A percentile compares a stretch with the other conserved stretches of the same genome.
These are phyloP conservation scores for Girardinichthys multiradiatus DNA, from an alignment of 2,113 vertebrate genomes.

Conservation along the genomic window DNA sequence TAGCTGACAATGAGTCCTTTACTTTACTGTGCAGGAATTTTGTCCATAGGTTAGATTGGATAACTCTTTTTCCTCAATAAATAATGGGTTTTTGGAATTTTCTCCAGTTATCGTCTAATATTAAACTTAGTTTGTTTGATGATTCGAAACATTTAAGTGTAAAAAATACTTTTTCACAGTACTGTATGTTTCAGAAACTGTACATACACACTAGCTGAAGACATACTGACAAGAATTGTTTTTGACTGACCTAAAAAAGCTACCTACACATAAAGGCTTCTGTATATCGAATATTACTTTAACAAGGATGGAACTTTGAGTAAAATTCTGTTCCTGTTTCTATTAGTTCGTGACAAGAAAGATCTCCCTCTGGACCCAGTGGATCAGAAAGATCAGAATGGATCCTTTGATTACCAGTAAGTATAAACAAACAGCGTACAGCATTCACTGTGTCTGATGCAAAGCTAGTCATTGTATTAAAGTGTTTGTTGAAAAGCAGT, in stretches of 20 bases:
- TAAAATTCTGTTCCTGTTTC: not conserved
- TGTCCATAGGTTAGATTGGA: too few species aligned
- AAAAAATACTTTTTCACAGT: not conserved
- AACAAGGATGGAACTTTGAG: not conserved
- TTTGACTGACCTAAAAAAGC: not conserved
- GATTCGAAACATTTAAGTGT: not conserved
- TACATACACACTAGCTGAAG: too few species aligned
- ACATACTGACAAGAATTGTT: not conserved
- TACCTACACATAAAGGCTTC: not conserved
- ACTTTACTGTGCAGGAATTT: too few species aligned
- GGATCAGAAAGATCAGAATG: constrained; percentile 94
- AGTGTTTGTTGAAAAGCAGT: too few species aligned
- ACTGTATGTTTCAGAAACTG: too few species aligned
- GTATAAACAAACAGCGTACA: constrained; percentile 36
- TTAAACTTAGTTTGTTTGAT: not conserved
- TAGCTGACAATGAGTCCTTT: too few species aligned
- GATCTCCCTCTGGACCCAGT: constrained; percentile 91
- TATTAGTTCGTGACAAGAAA: constrained; percentile 92
- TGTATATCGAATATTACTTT: too few species aligned
- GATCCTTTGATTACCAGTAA: constrained; percentile 97
- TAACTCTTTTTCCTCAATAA: not conserved
- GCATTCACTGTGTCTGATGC: not conserved
- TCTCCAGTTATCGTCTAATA: not conserved
- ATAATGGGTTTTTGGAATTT: not conserved
- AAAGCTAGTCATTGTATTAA: too few species aligned